Base-by-base conservation (phyloP, 2,888 invertebrate species). In the Andrena dorsata region DNA sequence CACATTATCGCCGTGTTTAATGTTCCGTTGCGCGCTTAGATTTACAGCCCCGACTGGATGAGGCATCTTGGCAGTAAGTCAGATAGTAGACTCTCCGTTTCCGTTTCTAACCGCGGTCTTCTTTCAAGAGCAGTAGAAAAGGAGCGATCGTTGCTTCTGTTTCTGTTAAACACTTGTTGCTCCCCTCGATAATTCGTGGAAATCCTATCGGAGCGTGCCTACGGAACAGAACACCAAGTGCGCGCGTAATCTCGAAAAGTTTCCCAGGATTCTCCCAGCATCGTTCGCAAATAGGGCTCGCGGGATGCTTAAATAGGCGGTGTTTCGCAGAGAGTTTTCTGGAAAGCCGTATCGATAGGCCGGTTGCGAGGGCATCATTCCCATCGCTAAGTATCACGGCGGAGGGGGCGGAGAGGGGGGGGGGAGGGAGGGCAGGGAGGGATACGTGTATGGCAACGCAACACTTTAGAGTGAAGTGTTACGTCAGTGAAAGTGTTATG, bases 401-500 rank as follows among this genome's bases (percentile, higher is more conserved):
- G 30, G 63, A 68, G 70, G 23, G 53, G 56, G n/a, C n/a, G n/a
- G n/a, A n/a, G n/a, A n/a, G n/a, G 70, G 23, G 53, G 56, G n/a
- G n/a, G n/a, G n/a, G n/a, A n/a, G n/a, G 70, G 72, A 58, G 68
- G 72, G 65, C 71, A 77, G 82, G 81, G 77, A 76, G 84, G 85
- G 82, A 85, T 86, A 86, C 79, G 86, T 86, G 84, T 87, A 88
- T 84, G 87, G 86, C 85, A 86, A 92, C 93, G 93, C 93, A 93
- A 93, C 92, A 93, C 92, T 93, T 93, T 93, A 93, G 92, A 93
- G 91, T 90, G 90, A 93, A 91, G 93, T 93, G 93, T 94, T 94
- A 94, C 93, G 93, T 94, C 93, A 93, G 93, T 94, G 93, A 94
- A 94, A 94, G 93, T 93, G 93, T 93, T 93, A 93, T 93, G 92